A percentile compares a stretch with the other conserved stretches of the same genome.
Evolutionary conservation across 2,113 vertebrate genomes (phyloP).

Genomic region (Entelurus aequoreus): DNA sequence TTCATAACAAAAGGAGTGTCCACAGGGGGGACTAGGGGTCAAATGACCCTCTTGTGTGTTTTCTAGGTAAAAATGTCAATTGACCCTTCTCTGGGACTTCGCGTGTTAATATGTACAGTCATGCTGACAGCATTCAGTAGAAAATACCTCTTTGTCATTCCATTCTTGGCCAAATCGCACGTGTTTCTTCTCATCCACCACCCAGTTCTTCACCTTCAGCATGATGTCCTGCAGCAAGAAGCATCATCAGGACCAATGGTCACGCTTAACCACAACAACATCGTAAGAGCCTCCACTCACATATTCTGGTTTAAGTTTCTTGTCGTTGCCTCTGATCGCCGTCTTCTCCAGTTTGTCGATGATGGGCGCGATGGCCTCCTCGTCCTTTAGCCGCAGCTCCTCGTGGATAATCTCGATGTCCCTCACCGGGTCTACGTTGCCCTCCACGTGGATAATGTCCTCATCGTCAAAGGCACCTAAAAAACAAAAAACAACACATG

Average conservation of each 20-base stretch:
- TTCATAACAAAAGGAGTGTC: too few relatives aligned
- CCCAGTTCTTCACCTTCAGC: constrained; percentile 93
- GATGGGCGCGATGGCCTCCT: constrained; percentile 86
- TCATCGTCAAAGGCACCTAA: constrained; percentile 93
- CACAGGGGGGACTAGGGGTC: too few relatives aligned
- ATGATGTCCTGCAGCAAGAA: constrained; percentile 85
- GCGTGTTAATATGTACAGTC: too few relatives aligned
- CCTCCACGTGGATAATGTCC: constrained; percentile 96
- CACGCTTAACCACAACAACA: not conserved
- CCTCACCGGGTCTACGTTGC: constrained; percentile 91
- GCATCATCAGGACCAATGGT: not conserved
- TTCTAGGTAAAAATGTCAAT: too few relatives aligned
- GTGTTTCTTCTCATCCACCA: constrained; percentile 93
- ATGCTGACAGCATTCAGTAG: not conserved
- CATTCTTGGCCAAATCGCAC: constrained; percentile 90
- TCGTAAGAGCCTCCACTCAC: constrained; percentile 68
- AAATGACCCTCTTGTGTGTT: too few relatives aligned
- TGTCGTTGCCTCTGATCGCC: constrained; percentile 92
- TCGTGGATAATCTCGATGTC: constrained; percentile 88
- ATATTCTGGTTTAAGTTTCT: constrained; percentile 97
- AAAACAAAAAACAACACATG: not conserved
- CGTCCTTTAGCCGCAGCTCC: constrained; percentile 94
- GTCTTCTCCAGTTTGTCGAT: constrained; percentile 95
- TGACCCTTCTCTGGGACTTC: too few relatives aligned
- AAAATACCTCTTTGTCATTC: constrained; percentile 95